These are phyloP conservation scores for Hoplias malabaricus DNA, from an alignment of 2,113 vertebrate species.

Conservation along the genomic window DNA sequence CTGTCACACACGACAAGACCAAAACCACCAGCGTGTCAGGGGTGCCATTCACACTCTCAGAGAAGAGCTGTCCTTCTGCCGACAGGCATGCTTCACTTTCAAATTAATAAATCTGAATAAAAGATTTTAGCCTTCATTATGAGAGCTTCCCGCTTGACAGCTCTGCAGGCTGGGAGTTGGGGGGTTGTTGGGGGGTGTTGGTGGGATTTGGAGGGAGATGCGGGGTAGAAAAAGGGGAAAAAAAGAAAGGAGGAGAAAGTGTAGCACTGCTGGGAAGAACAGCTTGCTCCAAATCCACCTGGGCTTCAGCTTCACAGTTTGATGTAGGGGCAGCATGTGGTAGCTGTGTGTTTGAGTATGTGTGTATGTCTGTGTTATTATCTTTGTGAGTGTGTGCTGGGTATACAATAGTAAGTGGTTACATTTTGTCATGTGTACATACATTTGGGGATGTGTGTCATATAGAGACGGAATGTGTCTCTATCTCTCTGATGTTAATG, in stretches of 20 bases:
- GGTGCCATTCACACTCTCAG: constrained; percentile 95
- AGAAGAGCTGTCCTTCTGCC: constrained; percentile 98
- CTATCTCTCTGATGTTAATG: no score
- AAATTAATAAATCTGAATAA: constrained; percentile 99
- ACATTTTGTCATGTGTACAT: background rate
- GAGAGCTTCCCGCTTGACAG: constrained; percentile 93
- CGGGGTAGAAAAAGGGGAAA: constrained; percentile 73
- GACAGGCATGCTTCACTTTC: constrained; percentile 99
- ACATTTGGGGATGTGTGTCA: constrained; percentile 10
- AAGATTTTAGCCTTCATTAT: constrained; percentile 99
- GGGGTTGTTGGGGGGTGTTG: constrained; percentile 76
- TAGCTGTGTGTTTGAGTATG: constrained; percentile 34
- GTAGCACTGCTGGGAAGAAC: constrained; percentile 86
- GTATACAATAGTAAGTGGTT: constrained; percentile 46
- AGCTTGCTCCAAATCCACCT: constrained; percentile 97
- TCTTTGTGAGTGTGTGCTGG: constrained; percentile 29
- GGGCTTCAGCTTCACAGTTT: constrained; percentile 79
- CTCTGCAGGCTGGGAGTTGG: constrained; percentile 90
- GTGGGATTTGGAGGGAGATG: constrained; percentile 63
- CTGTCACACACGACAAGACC: constrained; percentile 99
- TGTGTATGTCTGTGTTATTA: constrained; percentile 17
- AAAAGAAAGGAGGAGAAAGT: constrained; percentile 61
- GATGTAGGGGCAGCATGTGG: constrained; percentile 51
- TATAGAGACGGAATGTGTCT: no score
- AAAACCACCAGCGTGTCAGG: constrained; percentile 96